A percentile compares a stretch with the other conserved stretches of the same genome.
These are phyloP conservation scores for Tamandua tetradactyla DNA, from an alignment of 2,797 vertebrate genomes.

Conservation along the genomic window DNA sequence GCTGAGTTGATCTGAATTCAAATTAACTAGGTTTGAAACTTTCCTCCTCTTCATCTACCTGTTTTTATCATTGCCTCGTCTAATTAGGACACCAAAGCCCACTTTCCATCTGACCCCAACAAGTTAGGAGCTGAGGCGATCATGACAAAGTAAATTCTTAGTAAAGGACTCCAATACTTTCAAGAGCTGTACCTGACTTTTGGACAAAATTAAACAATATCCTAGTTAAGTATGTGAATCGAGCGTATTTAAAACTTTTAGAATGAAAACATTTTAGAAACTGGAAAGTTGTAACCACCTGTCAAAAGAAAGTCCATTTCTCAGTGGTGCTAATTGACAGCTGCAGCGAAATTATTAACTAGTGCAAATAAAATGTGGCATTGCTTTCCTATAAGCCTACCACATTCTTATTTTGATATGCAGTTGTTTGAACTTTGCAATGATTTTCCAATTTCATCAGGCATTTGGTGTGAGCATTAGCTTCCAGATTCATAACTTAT, in stretches of 20 bases:
- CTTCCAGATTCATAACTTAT: neutral
- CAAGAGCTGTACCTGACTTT: neutral
- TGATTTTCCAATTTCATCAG: neutral
- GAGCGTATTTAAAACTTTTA: neutral
- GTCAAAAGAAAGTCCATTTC: neutral
- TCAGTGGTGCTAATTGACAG: neutral
- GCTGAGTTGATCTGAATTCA: neutral
- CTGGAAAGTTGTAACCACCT: neutral
- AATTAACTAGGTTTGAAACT: neutral
- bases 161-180: neutral
- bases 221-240: neutral
- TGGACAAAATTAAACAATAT: neutral
- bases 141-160: neutral
- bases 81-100: neutral
- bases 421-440: neutral
- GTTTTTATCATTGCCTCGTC: neutral
- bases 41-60: neutral
- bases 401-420: neutral
- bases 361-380: neutral
- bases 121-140: neutral
- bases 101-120: too few species aligned
- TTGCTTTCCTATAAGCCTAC: neutral
- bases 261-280: conserved; percentile 16
- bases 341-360: neutral
- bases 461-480: neutral